Evolutionary conservation across 2,797 vertebrate species (phyloP).

Genomic region (Malurus splendens): DNA sequence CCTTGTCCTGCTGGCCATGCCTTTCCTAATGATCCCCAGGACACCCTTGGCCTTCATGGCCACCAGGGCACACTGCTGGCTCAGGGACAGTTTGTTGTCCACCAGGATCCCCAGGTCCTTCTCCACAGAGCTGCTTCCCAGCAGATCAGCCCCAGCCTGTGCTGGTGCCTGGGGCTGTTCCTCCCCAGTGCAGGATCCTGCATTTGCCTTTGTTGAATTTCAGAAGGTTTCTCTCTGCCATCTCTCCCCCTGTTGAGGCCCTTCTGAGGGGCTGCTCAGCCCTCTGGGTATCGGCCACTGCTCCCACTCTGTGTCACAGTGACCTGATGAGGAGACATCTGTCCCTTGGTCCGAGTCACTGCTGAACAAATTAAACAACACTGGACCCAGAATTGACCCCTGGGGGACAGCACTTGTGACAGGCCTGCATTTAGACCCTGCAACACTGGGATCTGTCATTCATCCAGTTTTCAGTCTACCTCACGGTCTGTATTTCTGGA

Average conservation of each 20-base stretch:
- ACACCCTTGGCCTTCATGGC: not conserved
- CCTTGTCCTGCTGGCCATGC: fast-evolving
- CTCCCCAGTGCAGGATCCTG: not conserved
- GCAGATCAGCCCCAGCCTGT: not conserved
- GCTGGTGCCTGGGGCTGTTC: not conserved
- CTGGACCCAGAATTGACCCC: not conserved
- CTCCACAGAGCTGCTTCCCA: not conserved
- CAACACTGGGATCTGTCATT: not conserved
- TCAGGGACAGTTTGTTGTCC: not conserved
- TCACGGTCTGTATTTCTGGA: not conserved
- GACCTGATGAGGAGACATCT: not conserved
- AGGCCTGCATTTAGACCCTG: not conserved
- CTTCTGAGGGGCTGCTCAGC: not conserved
- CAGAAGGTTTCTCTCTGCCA: not conserved
- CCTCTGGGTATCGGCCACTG: not conserved
- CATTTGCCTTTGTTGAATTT: not conserved
- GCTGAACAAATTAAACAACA: not conserved
- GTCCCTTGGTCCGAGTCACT: not conserved
- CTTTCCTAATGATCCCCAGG: too few species aligned
- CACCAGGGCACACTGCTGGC: not conserved
- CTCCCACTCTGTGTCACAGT: not conserved
- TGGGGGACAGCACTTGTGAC: not conserved
- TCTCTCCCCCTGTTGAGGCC: not conserved
- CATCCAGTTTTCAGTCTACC: not conserved
- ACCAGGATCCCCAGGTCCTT: not conserved